Base-by-base conservation (phyloP, 2,797 vertebrate species). In the Percopsis omiscomaycus region DNA sequence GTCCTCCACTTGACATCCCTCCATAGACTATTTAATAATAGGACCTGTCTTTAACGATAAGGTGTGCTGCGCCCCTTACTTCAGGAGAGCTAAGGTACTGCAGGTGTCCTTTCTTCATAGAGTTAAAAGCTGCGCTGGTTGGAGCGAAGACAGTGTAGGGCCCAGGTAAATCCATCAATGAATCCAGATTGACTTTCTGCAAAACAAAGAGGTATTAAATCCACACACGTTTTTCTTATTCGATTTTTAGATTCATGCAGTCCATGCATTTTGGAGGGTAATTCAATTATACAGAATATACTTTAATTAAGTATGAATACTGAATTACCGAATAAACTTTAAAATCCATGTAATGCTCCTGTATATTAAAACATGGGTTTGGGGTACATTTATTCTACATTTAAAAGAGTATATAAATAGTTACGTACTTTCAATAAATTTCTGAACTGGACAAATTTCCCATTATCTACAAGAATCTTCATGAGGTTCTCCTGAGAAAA, bases 131-230 rank as follows among this genome's bases (percentile, higher is more conserved):
- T 16, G 86, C 37, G 1, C 91, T 89, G 59, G 79, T 93, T 3
- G 97, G 97, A 66, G 94, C 91, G 57, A 99, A 98, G 60, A 98
- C 11, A 0, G 96, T 98, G 48, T 92, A 88, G 0, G 88, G 91
- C 30, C 86, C 92, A 0, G 91, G 83, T 1, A 75, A 69, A 44
- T 95, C 91, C 77, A 98, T 77, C 42, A 92, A 22, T 0, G 77
- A 65, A 8, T 75, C 88, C 66, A 98, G 48, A 2, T 70, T 81
- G 10, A 89, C 86, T 84, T 87, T 91, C 97, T 99, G 82, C 22
- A 59, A 50, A 44, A 44, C 22, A 59, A 32, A 6, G 2, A 37
- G 37, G n/a, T 5, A 65, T 16, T 44, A 46, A 6, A 64, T 4
- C 1, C 16, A 29, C 3, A 46, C 9, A 42, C 8, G 9, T 42